A percentile compares a stretch with the other conserved stretches of the same genome.
phyloP scores from a whole-genome alignment of 1,140 invertebrate genomes.

The Diprion similis region DNA sequence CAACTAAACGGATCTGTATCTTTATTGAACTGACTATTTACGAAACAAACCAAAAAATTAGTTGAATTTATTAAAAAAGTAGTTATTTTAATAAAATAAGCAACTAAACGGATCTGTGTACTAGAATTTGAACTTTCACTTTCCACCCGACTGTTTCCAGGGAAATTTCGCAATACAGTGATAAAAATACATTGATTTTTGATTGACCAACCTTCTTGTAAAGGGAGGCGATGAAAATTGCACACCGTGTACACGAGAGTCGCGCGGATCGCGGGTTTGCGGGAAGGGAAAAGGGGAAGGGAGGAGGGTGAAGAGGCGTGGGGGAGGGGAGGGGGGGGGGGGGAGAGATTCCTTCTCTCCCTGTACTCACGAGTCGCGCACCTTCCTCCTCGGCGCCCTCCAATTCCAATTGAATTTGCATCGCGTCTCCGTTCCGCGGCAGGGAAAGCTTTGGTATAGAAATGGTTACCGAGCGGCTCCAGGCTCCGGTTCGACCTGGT shows the following conservation, averaged over 20 bases:
- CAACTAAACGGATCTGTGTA: too few relatives aligned
- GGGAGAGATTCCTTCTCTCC: constrained; percentile 36
- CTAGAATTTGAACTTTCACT: too few relatives aligned
- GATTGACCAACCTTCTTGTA: background rate
- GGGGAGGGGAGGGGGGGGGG: constrained; percentile 10
- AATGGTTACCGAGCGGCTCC: background rate
- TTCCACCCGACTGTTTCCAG: too few relatives aligned
- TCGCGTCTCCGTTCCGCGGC: constrained; percentile 33
- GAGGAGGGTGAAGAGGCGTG: background rate
- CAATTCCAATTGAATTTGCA: constrained; percentile 56
- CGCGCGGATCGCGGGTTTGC: too few relatives aligned
- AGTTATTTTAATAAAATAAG: too few relatives aligned
- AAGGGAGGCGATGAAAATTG: background rate
- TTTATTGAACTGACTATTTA: too few relatives aligned
- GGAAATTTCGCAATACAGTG: too few relatives aligned
- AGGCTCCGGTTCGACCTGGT: background rate
- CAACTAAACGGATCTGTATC: too few relatives aligned
- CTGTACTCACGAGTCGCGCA: constrained; percentile 20
- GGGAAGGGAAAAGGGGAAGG: too few relatives aligned
- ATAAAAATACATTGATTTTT: too few relatives aligned
- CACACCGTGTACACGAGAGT: background rate
- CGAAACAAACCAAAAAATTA: too few relatives aligned
- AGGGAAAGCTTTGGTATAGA: background rate
- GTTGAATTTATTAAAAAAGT: too few relatives aligned
- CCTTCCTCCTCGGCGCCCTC: background rate